Evolutionary conservation across 2,113 vertebrate genomes (phyloP).

Genomic region (Lycocorax pyrrhopterus): DNA sequence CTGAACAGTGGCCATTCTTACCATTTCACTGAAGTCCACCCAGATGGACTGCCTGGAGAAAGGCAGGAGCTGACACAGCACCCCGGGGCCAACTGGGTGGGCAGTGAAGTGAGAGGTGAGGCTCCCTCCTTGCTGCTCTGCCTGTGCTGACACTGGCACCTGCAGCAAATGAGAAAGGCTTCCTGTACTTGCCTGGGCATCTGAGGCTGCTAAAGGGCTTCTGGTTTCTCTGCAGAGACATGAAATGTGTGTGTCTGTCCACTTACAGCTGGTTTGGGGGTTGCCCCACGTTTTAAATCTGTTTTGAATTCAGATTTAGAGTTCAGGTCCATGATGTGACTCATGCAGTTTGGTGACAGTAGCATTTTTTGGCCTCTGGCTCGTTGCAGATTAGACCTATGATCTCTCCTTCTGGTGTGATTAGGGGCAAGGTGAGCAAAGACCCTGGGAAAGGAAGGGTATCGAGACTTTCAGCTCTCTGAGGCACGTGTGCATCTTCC

Average conservation of each 20-base stretch:
- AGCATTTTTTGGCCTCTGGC: not conserved
- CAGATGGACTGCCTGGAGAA: not conserved
- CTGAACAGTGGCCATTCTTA: not conserved
- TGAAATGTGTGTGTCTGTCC: not conserved
- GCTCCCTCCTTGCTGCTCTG: not conserved
- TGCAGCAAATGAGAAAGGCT: not conserved
- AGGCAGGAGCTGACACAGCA: not conserved
- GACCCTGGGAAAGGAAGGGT: not conserved
- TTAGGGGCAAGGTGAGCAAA: not conserved
- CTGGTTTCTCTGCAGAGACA: not conserved
- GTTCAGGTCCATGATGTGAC: not conserved
- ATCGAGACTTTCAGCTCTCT: not conserved
- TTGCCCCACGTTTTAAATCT: not conserved
- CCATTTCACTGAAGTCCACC: not conserved
- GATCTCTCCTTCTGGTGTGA: not conserved
- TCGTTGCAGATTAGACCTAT: not conserved
- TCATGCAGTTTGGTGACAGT: not conserved
- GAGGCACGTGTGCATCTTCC: not conserved
- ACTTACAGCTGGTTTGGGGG: not conserved
- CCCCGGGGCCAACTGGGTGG: not conserved
- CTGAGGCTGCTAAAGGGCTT: not conserved
- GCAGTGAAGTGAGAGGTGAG: not conserved
- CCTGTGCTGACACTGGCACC: accelerated
- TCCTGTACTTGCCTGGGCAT: not conserved
- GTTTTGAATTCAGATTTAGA: not conserved